Base-by-base conservation (phyloP, 1,140 invertebrate genomes). In the Neotoxoptera formosana region DNA sequence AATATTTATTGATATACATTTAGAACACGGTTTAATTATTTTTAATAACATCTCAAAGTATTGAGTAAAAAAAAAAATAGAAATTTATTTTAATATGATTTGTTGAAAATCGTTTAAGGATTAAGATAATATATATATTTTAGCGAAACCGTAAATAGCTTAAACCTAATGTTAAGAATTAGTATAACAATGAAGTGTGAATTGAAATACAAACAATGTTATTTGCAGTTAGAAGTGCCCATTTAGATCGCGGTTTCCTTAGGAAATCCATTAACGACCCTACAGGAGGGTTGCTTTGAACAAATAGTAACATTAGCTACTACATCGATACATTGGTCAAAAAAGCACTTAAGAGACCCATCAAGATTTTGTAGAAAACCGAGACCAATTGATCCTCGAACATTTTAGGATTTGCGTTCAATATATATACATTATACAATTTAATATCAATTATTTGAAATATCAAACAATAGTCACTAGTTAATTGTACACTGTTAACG, bases 231-330 rank as follows among this genome's bases (percentile, higher is more conserved):
- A 51, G 87, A 88, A 88, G 47, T 88, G 48, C 30, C n/a, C 48
- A 53, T 88, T 88, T 88, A 21, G 47, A 51, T 51, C 14, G 48
- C 11, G 48, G 87, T 51, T 51, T 88, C 23, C 45, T 51, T 53
- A 30, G 87, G 20, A 34, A 51, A 88, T 88, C 87, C 87, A 88
- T 51, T 88, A 88, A 88, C n/a, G 48, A 34, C 20, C 47, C 48
- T 21, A 20, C n/a, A 34, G 87, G 87, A 34, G 48, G n/a, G 87
- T 88, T 48, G 7, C 45, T n/a, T n/a, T 48, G 34, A 53, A 88
- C 87, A 88, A 88, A 88, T 88, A 88, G 87, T 51, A 34, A 88
- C 47, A 88, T 88, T 88, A 88, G 41, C 47, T 48, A 48, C 86
- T n/a, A 88, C 30, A 48, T 23, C 87, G 48, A 88, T 88, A 53